A percentile compares a stretch with the other conserved stretches of the same genome.
Evolutionary conservation across 2,888 invertebrate genomes (phyloP).

Genomic region (Tholera decimalis): DNA sequence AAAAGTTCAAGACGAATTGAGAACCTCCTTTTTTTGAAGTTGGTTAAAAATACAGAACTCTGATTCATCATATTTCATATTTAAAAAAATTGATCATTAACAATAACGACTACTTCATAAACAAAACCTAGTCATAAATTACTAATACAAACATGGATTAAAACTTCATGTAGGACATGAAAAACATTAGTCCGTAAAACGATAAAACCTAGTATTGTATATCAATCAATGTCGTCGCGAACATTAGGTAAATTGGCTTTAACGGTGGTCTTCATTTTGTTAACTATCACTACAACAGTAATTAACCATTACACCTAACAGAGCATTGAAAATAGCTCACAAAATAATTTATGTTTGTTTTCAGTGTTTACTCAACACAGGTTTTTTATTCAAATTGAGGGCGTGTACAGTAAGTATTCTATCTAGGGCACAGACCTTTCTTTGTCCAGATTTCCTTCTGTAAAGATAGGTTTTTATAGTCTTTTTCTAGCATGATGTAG

Average conservation of each 20-base stretch:
- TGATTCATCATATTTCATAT: neutral
- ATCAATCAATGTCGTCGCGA: conserved; percentile 44
- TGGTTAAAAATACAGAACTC: no score
- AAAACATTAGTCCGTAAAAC: conserved; percentile 30
- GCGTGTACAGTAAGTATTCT: neutral
- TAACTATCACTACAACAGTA: conserved; percentile 28
- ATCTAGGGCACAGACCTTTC: conserved; percentile 5
- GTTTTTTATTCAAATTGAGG: conserved; percentile 19
- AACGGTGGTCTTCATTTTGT: conserved; percentile 29
- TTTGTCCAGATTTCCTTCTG: no score
- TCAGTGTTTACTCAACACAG: conserved; percentile 31
- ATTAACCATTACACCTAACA: conserved; percentile 35
- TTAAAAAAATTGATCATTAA: conserved; percentile 1
- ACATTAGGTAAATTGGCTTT: conserved; percentile 28
- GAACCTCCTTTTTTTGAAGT: no score
- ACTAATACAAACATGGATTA: conserved; percentile 5
- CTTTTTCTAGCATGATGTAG: no score
- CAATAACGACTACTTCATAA: conserved; percentile 11
- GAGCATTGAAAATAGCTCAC: conserved; percentile 48
- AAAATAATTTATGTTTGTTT: conserved; percentile 29
- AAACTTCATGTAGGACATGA: conserved; percentile 6
- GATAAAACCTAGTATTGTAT: conserved; percentile 38
- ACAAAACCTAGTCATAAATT: conserved; percentile 22
- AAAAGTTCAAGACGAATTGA: no score
- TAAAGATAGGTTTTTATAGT: no score